Evolutionary conservation across 2,888 invertebrate genomes (phyloP), one percentile per base, ranked within the genome.

Genomic region (Trichopria drosophilae): DNA sequence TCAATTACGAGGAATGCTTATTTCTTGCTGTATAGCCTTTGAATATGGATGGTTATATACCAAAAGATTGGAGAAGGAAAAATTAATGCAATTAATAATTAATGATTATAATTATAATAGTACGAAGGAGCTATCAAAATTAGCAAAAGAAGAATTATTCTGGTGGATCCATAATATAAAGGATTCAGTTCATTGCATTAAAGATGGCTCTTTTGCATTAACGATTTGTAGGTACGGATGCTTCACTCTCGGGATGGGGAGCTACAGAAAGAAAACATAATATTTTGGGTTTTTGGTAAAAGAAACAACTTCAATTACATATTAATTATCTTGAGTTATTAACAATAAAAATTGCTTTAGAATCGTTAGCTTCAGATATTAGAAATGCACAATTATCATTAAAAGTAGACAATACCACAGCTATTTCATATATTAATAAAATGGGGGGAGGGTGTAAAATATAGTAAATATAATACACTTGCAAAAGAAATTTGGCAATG

Each of bases 321-420:
- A n/a, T n/a, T n/a, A n/a, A n/a, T n/a, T n/a, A n/a, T n/a, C n/a
- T n/a, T n/a, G n/a, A n/a, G n/a, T n/a, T n/a, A n/a, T n/a, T n/a
- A n/a, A n/a, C n/a, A n/a, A n/a, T n/a, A n/a, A n/a, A n/a, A n/a
- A n/a, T n/a, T n/a, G n/a, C n/a, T n/a, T n/a, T n/a, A n/a, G n/a
- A n/a, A n/a, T n/a, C n/a, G n/a, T n/a, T n/a, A n/a, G n/a, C n/a
- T n/a, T n/a, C n/a, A n/a, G n/a, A n/a, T n/a, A n/a, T n/a, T n/a
- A n/a, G n/a, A n/a, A n/a, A n/a, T n/a, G n/a, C n/a, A n/a, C n/a
- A n/a, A n/a, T n/a, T n/a, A n/a, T n/a, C 63, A 1, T 26, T 63
- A 23, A 46, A 61, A 28, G 40, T 57, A 2, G 62, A 62, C 43
- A 62, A 62, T 24, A 64, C 52, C 2, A 60, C 61, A 2, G 58